A percentile compares a stretch with the other conserved stretches of the same genome.
phyloP scores from a whole-genome alignment of 2,797 vertebrate genomes.

The Coendou prehensilis region DNA sequence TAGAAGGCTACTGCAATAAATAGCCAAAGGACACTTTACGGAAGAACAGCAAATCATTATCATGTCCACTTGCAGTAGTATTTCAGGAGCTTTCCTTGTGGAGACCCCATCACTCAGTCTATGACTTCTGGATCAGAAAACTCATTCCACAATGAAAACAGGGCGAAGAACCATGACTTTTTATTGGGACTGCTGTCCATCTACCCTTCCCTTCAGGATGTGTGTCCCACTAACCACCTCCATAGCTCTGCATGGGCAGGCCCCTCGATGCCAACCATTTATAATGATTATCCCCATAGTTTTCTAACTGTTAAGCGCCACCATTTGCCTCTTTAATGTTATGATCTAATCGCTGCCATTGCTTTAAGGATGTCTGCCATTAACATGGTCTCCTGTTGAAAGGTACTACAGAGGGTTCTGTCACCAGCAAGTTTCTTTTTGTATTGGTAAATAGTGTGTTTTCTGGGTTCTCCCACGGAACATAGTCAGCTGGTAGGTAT shows the following conservation, averaged over 20 bases:
- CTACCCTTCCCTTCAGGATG: neutral
- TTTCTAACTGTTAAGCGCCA: neutral
- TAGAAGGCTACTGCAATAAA: neutral
- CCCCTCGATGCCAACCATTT: neutral
- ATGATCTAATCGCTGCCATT: no score
- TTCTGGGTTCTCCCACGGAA: neutral
- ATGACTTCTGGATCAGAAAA: conserved; percentile 6
- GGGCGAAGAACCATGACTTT: neutral
- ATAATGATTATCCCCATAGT: neutral
- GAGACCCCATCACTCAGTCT: neutral
- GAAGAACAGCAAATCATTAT: neutral
- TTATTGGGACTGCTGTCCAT: neutral
- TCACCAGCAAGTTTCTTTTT: neutral
- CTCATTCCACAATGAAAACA: neutral
- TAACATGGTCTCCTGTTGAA: neutral
- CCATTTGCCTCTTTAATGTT: neutral
- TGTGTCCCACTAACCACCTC: neutral
- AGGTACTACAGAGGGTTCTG: no score
- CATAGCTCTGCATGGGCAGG: neutral
- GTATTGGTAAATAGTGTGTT: neutral
- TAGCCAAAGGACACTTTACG: neutral
- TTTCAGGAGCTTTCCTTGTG: neutral
- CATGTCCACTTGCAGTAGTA: neutral
- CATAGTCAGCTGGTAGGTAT: neutral
- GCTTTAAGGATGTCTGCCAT: neutral